Percentiles rank a stretch among this genome's conserved stretches.
phyloP scores from a whole-genome alignment of 2,888 invertebrate species.

The Phorcus lineatus region DNA sequence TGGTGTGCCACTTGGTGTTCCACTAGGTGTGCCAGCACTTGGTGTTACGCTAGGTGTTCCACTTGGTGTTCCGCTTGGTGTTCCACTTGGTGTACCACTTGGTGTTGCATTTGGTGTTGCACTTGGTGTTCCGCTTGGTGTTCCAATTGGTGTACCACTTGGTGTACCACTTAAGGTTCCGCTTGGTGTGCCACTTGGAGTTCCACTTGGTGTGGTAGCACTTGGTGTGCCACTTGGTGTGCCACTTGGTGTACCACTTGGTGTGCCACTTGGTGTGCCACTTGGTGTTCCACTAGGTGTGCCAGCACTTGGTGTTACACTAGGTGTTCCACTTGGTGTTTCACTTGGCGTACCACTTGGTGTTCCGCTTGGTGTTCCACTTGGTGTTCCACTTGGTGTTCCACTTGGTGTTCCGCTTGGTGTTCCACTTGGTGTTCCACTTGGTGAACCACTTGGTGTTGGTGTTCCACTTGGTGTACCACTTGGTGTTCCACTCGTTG shows the following conservation, averaged over 20 bases:
- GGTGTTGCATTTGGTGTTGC: no score
- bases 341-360: not conserved
- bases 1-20: not conserved
- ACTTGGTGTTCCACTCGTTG: not conserved
- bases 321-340: not conserved
- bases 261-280: no score
- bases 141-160: not conserved
- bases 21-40: no score
- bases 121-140: not conserved
- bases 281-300: no score
- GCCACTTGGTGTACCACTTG: not conserved
- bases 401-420: not conserved
- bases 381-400: not conserved
- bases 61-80: not conserved
- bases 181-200: no score
- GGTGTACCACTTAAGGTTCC: no score
- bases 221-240: not conserved
- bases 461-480: not conserved
- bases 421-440: not conserved
- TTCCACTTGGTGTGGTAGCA: no score
- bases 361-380: not conserved
- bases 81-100: not conserved
- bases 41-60: not conserved
- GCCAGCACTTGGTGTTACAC: no score
- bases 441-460: not conserved